Percentiles rank a stretch among this genome's conserved stretches.
Evolutionary conservation across 2,113 vertebrate species (phyloP).

Genomic region (Steatornis caripensis): DNA sequence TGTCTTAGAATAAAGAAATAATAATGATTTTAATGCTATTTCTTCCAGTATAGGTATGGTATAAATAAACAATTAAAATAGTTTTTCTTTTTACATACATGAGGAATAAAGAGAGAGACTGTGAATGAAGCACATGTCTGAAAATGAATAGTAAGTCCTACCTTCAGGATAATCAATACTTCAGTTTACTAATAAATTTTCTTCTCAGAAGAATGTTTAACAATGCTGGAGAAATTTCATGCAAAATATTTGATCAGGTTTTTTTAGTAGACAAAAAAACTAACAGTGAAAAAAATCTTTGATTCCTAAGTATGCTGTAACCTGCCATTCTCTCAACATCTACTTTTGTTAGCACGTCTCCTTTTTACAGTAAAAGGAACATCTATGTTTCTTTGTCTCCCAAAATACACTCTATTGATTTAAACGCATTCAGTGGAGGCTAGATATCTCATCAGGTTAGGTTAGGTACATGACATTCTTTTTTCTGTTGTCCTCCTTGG

Average conservation of each 20-base stretch:
- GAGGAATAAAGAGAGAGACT: not conserved
- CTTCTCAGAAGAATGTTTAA: not conserved
- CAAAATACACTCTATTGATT: not conserved
- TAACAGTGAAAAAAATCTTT: not conserved
- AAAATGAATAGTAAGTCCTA: not conserved
- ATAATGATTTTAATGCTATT: not conserved
- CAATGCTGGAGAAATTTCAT: not conserved
- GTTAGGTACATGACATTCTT: not conserved
- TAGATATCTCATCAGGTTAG: not conserved
- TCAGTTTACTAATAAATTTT: not conserved
- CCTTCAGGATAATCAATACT: not conserved
- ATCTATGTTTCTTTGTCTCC: not conserved
- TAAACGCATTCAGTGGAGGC: not conserved
- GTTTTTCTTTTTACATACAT: not conserved
- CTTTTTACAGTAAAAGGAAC: not conserved
- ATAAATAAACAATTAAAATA: not conserved
- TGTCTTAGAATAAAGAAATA: not conserved
- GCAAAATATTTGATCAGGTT: not conserved
- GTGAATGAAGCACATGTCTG: not conserved
- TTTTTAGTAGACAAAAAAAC: not conserved
- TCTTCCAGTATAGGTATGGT: not conserved
- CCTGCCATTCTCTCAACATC: not conserved
- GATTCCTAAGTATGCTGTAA: not conserved
- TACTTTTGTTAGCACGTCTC: not conserved
- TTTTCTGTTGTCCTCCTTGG: not conserved